These are phyloP conservation scores for Brachionus angularis DNA, from an alignment of 1,140 invertebrate species.

Conservation along the genomic window DNA sequence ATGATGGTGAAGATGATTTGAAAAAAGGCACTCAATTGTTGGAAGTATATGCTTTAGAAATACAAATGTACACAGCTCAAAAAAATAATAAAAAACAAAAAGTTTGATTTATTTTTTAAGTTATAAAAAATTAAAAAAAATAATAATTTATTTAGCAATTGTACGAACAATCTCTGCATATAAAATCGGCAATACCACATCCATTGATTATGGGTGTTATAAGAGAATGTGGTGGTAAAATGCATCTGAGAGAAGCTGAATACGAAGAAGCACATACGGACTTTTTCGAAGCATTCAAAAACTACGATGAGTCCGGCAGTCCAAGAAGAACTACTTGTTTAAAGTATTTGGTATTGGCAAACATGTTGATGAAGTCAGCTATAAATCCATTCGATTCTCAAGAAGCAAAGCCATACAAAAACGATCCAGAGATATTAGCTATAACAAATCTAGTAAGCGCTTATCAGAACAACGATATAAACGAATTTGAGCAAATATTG, in stretches of 20 bases:
- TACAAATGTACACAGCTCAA: conserved; percentile 99
- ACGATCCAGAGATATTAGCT: conserved; percentile 96
- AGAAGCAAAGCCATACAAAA: conserved; percentile 99
- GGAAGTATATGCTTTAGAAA: conserved; percentile 98
- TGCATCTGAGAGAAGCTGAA: conserved; percentile 96
- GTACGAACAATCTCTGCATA: conserved; percentile 96
- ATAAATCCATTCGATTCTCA: conserved; percentile 99
- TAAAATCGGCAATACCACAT: conserved; percentile 98
- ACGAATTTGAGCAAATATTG: conserved; percentile 94
- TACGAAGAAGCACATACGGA: conserved; percentile 98
- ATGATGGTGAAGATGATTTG: conserved; percentile 34
- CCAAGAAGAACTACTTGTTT: conserved; percentile 91
- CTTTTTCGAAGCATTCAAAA: conserved; percentile 99
- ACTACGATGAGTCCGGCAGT: conserved; percentile 99
- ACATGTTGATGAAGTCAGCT: conserved; percentile 99
- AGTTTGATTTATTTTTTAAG: conserved; percentile 56
- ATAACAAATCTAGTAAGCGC: conserved; percentile 97
- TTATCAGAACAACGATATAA: conserved; percentile 98
- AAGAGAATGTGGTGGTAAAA: conserved; percentile 93
- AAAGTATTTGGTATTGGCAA: conserved; percentile 96
- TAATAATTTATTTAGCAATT: conserved; percentile 56
- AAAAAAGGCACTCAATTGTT: conserved; percentile 79
- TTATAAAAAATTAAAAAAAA: background rate
- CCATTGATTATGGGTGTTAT: conserved; percentile 86
- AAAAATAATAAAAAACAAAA: conserved; percentile 99